Percentiles rank a stretch among this genome's conserved stretches.
phyloP scores from a whole-genome alignment of 1,140 invertebrate species.

The Tetragonula clypearis region DNA sequence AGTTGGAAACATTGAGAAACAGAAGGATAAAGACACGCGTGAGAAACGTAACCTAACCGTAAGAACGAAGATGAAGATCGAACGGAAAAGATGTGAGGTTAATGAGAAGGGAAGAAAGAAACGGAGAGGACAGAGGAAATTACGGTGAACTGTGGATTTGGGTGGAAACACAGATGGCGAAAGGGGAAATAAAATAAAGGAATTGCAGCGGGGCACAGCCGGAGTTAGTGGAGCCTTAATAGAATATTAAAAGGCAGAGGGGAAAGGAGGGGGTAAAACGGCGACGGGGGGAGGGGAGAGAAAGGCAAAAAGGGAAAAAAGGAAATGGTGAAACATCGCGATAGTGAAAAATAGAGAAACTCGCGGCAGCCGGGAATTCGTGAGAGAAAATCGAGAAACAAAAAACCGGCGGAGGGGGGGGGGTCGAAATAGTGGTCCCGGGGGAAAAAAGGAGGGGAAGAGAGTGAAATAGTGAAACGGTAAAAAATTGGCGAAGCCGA shows the following conservation, averaged over 20 bases:
- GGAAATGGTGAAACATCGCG: neutral
- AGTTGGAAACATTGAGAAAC: too few species aligned
- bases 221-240: neutral
- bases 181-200: neutral
- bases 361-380: neutral
- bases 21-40: too few species aligned
- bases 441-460: neutral
- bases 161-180: neutral
- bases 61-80: neutral
- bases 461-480: neutral
- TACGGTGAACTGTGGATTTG: neutral
- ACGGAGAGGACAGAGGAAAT: neutral
- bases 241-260: neutral
- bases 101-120: neutral
- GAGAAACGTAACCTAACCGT: neutral
- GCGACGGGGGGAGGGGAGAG: too few species aligned
- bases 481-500: neutral
- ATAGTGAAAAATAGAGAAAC: conserved; percentile 10
- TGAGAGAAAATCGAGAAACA: neutral
- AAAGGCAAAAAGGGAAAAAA: neutral
- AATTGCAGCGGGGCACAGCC: too few species aligned
- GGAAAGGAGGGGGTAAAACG: too few species aligned
- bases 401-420: neutral
- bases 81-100: neutral
- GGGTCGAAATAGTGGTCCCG: neutral